These are phyloP conservation scores for Xestia sexstrigata DNA, from an alignment of 2,888 invertebrate species.

Conservation along the genomic window DNA sequence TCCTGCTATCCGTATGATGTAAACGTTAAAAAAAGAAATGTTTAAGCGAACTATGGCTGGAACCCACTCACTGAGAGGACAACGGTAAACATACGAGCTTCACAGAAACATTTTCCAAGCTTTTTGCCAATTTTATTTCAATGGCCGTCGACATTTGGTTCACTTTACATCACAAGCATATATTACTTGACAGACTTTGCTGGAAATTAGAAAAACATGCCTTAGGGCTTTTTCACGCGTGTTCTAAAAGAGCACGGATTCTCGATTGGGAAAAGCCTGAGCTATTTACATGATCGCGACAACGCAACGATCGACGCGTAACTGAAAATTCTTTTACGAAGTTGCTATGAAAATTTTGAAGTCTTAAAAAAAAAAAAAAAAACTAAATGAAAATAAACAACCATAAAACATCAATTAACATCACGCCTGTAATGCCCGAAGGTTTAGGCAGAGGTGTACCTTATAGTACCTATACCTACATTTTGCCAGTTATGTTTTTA, in stretches of 20 bases:
- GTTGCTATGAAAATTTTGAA: background rate
- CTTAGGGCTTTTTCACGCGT: background rate
- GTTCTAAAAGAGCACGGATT: background rate
- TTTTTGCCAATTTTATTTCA: slow-evolving; percentile 71
- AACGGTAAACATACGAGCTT: slow-evolving; percentile 79
- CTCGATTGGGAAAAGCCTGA: background rate
- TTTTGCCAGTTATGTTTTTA: too few relatives aligned
- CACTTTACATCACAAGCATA: slow-evolving; percentile 38
- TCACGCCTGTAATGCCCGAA: too few relatives aligned
- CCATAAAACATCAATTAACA: background rate
- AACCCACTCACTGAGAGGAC: slow-evolving; percentile 77
- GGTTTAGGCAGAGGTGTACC: too few relatives aligned
- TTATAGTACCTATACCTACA: too few relatives aligned
- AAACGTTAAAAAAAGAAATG: slow-evolving; percentile 76
- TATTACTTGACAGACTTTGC: slow-evolving; percentile 24
- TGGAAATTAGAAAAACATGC: background rate
- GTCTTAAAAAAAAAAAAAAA: too few relatives aligned
- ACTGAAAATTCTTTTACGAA: slow-evolving; percentile 5
- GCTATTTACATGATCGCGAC: slow-evolving; percentile 3
- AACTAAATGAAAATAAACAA: too few relatives aligned
- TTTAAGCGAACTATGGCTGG: slow-evolving; percentile 79
- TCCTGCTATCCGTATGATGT: slow-evolving; percentile 68
- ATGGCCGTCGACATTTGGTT: slow-evolving; percentile 68
- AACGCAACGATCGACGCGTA: slow-evolving; percentile 3
- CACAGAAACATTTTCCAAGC: slow-evolving; percentile 77